A percentile compares a stretch with the other conserved stretches of the same genome.
phyloP scores from a whole-genome alignment of 1,140 invertebrate species.

The Halyomorpha halys region DNA sequence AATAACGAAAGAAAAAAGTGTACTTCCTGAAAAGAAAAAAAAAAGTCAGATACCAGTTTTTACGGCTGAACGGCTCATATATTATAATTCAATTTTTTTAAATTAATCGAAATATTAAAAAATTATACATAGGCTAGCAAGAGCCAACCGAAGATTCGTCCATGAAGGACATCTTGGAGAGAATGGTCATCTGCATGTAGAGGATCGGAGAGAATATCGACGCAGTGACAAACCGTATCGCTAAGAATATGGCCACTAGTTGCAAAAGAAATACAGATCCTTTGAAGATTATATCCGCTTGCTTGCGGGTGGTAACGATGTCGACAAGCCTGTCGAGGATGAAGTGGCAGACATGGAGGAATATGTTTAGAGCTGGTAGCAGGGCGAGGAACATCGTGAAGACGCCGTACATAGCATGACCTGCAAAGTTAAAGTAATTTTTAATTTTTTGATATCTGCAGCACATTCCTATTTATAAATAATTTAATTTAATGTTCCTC shows the following conservation, averaged over 20 bases:
- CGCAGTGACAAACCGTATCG: slow-evolving; percentile 16
- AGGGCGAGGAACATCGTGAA: slow-evolving; percentile 28
- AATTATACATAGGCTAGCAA: too few relatives aligned
- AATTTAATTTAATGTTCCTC: too few relatives aligned
- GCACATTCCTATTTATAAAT: too few relatives aligned
- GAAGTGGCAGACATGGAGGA: slow-evolving; percentile 25
- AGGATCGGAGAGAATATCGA: slow-evolving; percentile 25
- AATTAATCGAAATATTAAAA: too few relatives aligned
- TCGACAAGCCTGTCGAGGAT: slow-evolving; percentile 21
- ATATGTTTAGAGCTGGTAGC: slow-evolving; percentile 19
- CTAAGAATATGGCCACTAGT: slow-evolving; percentile 15
- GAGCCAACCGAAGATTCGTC: too few relatives aligned
- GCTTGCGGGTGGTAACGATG: slow-evolving; percentile 19
- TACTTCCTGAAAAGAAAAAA: too few relatives aligned
- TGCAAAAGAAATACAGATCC: slow-evolving; percentile 16
- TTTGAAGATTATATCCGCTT: slow-evolving; percentile 22
- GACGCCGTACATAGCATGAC: slow-evolving; percentile 23
- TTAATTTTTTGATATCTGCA: too few relatives aligned
- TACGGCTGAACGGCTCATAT: too few relatives aligned
- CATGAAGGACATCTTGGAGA: slow-evolving; percentile 17
- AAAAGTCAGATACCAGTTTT: too few relatives aligned
- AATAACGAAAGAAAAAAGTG: too few relatives aligned
- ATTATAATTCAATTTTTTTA: too few relatives aligned
- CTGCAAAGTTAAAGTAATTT: not conserved
- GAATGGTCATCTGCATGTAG: slow-evolving; percentile 24